These are phyloP conservation scores for Lacanobia wlatinum DNA, from an alignment of 2,888 invertebrate genomes.

Conservation along the genomic window DNA sequence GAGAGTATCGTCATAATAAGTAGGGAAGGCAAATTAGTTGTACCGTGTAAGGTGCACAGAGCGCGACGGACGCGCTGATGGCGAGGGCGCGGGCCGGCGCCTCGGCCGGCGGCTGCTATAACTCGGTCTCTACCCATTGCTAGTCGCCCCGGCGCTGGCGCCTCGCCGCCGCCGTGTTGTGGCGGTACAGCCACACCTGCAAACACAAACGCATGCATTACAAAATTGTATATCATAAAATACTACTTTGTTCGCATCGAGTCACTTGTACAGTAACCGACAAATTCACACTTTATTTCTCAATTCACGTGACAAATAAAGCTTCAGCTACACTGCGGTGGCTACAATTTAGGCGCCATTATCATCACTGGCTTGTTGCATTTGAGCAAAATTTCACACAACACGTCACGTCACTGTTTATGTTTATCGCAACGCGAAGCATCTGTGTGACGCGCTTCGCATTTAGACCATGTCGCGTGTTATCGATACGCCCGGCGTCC, in stretches of 20 bases:
- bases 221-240: conserved; percentile 3
- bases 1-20: conserved; percentile 73
- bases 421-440: conserved; percentile 17
- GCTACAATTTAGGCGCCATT: conserved; percentile 13
- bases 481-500: conserved; percentile 27
- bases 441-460: conserved; percentile 32
- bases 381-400: conserved; percentile 8
- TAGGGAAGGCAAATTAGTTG: conserved; percentile 69
- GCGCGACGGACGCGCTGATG: conserved; percentile 56
- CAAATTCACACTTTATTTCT: neutral
- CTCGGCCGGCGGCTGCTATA: conserved; percentile 80
- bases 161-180: conserved; percentile 88
- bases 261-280: neutral
- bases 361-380: conserved; percentile 13
- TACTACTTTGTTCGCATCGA: conserved; percentile 1
- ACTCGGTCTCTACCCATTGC: conserved; percentile 91
- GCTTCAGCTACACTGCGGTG: conserved; percentile 17
- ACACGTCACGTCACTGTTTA: conserved; percentile 22
- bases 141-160: conserved; percentile 92
- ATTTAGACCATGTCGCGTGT: conserved; percentile 11
- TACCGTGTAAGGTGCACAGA: conserved; percentile 64
- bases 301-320: conserved; percentile 19
- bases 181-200: conserved; percentile 89
- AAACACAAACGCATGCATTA: conserved; percentile 46
- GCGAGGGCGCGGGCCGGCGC: conserved; percentile 48